Evolutionary conservation across 2,888 invertebrate species (phyloP).

Genomic region (Cotesia congregata): DNA sequence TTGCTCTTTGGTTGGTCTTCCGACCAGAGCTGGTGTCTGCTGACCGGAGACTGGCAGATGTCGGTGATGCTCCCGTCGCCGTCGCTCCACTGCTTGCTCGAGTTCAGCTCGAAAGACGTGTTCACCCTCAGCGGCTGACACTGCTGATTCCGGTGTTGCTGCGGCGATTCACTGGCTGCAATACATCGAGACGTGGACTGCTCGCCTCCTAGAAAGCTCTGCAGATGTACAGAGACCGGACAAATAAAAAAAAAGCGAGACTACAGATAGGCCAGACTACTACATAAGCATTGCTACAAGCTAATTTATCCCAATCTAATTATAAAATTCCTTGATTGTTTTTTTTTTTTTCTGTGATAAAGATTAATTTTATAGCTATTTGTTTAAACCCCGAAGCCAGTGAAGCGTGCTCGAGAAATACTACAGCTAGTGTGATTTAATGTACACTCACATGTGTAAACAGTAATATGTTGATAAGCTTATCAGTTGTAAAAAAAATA

Average conservation of each 20-base stretch:
- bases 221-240: slow-evolving; percentile 67
- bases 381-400: not conserved
- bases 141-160: slow-evolving; percentile 68
- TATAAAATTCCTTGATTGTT: not conserved
- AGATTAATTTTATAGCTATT: not conserved
- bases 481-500: not conserved
- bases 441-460: not conserved
- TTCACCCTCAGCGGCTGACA: slow-evolving; percentile 65
- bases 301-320: slow-evolving; percentile 12
- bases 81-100: slow-evolving; percentile 24
- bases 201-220: slow-evolving; percentile 69
- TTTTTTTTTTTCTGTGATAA: not conserved
- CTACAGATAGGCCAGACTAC: slow-evolving; percentile 68
- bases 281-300: slow-evolving; percentile 60
- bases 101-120: slow-evolving; percentile 58
- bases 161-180: slow-evolving; percentile 60
- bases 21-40: slow-evolving; percentile 28
- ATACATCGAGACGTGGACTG: slow-evolving; percentile 61
- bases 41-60: slow-evolving; percentile 40
- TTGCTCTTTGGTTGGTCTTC: too few species aligned
- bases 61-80: not conserved
- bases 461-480: not conserved
- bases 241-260: slow-evolving; percentile 66
- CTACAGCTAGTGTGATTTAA: not conserved
- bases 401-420: not conserved